Evolutionary conservation across 2,888 invertebrate genomes (phyloP).

Genomic region (Operophtera brumata): DNA sequence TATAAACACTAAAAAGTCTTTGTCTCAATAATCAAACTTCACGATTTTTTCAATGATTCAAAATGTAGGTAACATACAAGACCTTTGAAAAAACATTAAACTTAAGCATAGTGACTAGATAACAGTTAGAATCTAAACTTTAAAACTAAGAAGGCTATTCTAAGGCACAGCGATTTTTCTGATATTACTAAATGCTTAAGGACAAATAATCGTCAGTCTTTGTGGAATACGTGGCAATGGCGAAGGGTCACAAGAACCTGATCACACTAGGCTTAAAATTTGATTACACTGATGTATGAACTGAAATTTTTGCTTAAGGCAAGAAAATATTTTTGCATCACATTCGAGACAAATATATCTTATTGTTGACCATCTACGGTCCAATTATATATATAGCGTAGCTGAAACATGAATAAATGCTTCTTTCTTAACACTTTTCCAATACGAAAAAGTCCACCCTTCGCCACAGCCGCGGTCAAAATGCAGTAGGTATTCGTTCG

Average conservation of each 20-base stretch:
- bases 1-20: slow-evolving; percentile 70
- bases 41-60: slow-evolving; percentile 29
- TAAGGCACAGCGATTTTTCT: slow-evolving; percentile 75
- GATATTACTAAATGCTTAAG: slow-evolving; percentile 72
- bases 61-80: slow-evolving; percentile 27
- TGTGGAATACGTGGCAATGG: slow-evolving; percentile 62
- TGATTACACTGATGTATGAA: background rate
- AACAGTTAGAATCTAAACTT: slow-evolving; percentile 60
- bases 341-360: too few species aligned
- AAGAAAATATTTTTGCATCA: too few species aligned
- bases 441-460: background rate
- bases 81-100: slow-evolving; percentile 41
- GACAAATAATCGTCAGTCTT: slow-evolving; percentile 76
- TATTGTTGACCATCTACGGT: too few species aligned
- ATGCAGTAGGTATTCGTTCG: slow-evolving; percentile 68
- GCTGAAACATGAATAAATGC: too few species aligned
- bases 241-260: background rate
- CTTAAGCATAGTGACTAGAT: slow-evolving; percentile 74
- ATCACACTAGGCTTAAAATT: background rate
- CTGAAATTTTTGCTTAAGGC: too few species aligned
- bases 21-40: slow-evolving; percentile 52
- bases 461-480: slow-evolving; percentile 37
- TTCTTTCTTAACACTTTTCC: too few species aligned
- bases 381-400: too few species aligned
- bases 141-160: slow-evolving; percentile 50